phyloP scores from a whole-genome alignment of 2,888 invertebrate species.

The Diplolepis rosae region DNA sequence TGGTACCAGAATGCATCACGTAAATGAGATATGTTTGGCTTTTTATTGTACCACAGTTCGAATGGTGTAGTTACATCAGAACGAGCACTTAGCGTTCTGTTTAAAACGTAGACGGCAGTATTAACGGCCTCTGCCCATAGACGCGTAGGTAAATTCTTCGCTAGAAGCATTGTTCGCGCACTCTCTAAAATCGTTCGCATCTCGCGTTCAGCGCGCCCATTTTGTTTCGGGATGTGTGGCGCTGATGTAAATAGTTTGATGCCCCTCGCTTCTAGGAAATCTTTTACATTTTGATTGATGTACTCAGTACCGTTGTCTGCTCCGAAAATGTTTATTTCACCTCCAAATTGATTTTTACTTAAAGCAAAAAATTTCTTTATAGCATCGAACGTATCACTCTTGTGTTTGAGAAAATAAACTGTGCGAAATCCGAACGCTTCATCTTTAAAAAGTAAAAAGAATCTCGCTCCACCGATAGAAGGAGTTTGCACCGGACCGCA shows the following conservation, averaged over 20 bases:
- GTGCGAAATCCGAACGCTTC: conserved; percentile 31
- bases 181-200: not conserved
- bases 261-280: conserved; percentile 27
- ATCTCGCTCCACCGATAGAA: conserved; percentile 36
- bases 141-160: conserved; percentile 5
- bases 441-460: conserved; percentile 40
- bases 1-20: too few species aligned
- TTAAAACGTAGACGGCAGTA: too few species aligned
- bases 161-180: conserved; percentile 25
- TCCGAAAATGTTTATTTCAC: too few species aligned
- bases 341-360: too few species aligned
- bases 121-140: conserved; percentile 69
- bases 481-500: conserved; percentile 21
- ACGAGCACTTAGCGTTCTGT: conserved; percentile 45
- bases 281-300: too few species aligned
- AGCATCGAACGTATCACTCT: not conserved
- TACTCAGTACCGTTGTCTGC: too few species aligned
- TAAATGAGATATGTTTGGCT: conserved; percentile 52
- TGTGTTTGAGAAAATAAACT: not conserved
- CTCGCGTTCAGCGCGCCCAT: conserved; percentile 10
- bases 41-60: conserved; percentile 49
- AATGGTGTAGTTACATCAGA: conserved; percentile 38
- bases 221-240: conserved; percentile 35
- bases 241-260: conserved; percentile 39
- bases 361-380: not conserved